These are phyloP conservation scores for Xenopus borealis DNA, from an alignment of 2,113 vertebrate genomes.

Conservation along the genomic window DNA sequence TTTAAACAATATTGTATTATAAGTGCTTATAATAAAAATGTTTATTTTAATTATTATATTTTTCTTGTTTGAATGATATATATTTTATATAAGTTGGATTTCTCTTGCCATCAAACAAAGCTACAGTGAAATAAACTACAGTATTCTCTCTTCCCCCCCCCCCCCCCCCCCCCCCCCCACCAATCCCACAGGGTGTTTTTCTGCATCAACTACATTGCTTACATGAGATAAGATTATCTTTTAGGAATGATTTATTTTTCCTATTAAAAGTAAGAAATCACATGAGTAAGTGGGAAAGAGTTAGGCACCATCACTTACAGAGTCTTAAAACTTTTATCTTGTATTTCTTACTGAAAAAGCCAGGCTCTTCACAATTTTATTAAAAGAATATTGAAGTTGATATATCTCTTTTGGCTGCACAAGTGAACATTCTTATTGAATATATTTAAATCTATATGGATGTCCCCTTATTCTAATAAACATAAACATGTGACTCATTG, in stretches of 20 bases:
- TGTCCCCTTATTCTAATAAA: too few relatives aligned
- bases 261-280: constrained; percentile 63
- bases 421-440: too few relatives aligned
- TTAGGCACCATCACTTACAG: constrained; percentile 54
- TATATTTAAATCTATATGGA: too few relatives aligned
- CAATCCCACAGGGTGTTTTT: constrained; percentile 45
- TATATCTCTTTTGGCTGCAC: neutral
- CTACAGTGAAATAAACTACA: constrained; percentile 54
- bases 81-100: constrained; percentile 51
- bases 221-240: constrained; percentile 63
- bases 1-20: too few relatives aligned
- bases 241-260: constrained; percentile 69
- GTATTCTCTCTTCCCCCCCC: constrained; percentile 60
- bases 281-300: constrained; percentile 56
- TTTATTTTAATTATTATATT: neutral
- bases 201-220: constrained; percentile 60
- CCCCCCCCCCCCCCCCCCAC: constrained; percentile 38
- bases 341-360: constrained; percentile 44
- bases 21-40: too few relatives aligned
- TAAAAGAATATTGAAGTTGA: neutral
- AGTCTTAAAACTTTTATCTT: constrained; percentile 31
- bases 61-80: constrained; percentile 1
- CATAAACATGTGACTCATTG: too few relatives aligned
- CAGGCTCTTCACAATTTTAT: neutral
- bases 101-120: constrained; percentile 29